A percentile compares a stretch with the other conserved stretches of the same genome.
These are phyloP conservation scores for Leptinotarsa tumamoca DNA, from an alignment of 2,888 invertebrate genomes.

Conservation along the genomic window DNA sequence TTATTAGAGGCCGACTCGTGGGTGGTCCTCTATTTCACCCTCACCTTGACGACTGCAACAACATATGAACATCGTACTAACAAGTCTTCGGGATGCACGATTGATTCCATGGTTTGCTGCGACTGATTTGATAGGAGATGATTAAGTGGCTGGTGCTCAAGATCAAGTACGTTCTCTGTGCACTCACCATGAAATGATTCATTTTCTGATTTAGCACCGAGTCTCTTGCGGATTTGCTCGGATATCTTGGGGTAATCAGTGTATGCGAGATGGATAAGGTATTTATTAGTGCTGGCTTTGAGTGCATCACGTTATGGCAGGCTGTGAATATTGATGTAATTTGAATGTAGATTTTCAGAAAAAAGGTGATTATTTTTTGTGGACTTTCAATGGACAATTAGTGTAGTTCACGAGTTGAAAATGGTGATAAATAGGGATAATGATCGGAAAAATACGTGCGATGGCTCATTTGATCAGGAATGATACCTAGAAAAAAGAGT, in stretches of 20 bases:
- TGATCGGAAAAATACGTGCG: too few relatives aligned
- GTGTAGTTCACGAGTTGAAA: too few relatives aligned
- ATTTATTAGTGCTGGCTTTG: background rate
- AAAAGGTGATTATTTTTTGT: too few relatives aligned
- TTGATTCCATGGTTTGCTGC: conserved; percentile 53
- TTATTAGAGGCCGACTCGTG: conserved; percentile 52
- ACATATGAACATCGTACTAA: conserved; percentile 59
- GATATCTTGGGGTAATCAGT: background rate
- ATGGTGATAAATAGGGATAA: too few relatives aligned
- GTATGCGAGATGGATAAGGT: background rate
- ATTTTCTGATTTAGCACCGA: conserved; percentile 14
- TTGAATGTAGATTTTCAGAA: too few relatives aligned
- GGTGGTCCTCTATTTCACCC: conserved; percentile 57
- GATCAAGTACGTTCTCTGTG: conserved; percentile 9
- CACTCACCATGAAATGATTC: conserved; percentile 18
- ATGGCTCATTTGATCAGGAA: too few relatives aligned
- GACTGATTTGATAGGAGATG: conserved; percentile 47
- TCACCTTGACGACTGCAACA: conserved; percentile 55
- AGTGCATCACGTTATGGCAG: background rate
- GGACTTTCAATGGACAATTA: too few relatives aligned
- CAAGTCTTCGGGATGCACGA: conserved; percentile 60
- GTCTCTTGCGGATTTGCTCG: conserved; percentile 8
- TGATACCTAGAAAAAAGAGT: too few relatives aligned
- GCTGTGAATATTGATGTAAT: too few relatives aligned
- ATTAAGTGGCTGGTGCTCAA: conserved; percentile 38